Base-by-base conservation (phyloP, 2,797 vertebrate species). In the Clarias platycephalus region DNA sequence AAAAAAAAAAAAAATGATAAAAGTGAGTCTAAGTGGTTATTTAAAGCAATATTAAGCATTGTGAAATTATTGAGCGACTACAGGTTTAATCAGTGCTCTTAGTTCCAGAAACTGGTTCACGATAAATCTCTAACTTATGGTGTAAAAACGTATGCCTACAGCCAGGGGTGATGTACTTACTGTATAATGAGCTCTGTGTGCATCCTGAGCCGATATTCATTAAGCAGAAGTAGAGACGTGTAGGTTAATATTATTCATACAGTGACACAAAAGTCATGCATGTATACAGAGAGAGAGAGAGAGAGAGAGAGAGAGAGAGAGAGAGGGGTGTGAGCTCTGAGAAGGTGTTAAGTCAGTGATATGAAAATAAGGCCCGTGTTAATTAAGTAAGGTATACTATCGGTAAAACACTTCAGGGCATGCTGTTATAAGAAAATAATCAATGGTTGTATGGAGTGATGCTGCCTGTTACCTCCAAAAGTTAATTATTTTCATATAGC, bases 11-110 rank as follows among this genome's bases (percentile, higher is more conserved):
- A 12, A 12, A 49, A 12, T n/a, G 58, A 66, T n/a, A 64, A 31
- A 80, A 81, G 15, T 28, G 34, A 20, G n/a, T 8, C 68, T 3
- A 76, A 81, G 57, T 4, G 62, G 64, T 83, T 81, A 72, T 80
- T 80, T 53, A 62, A 49, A 64, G 80, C 75, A 71, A 15, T 70
- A 64, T 57, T 26, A 58, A 63, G 22, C 28, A 57, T 28, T 68
- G 28, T 77, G 78, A 76, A 71, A 78, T 77, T 67, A 75, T 67
- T 28, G 31, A 44, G 12, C 40, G 28, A 57, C 31, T 5, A 26
- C 60, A 22, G n/a, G 10, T 68, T 60, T 77, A 53, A 83, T 78
- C 76, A 62, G 66, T 22, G 40, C 37, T 63, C 64, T 40, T 28
- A 57, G 64, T 66, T 70, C 40, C 78, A 67, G 53, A 62, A 70